Evolutionary conservation across 2,888 invertebrate genomes (phyloP), one percentile per base, ranked within the genome.

Genomic region (Cyaniris semiargus): DNA sequence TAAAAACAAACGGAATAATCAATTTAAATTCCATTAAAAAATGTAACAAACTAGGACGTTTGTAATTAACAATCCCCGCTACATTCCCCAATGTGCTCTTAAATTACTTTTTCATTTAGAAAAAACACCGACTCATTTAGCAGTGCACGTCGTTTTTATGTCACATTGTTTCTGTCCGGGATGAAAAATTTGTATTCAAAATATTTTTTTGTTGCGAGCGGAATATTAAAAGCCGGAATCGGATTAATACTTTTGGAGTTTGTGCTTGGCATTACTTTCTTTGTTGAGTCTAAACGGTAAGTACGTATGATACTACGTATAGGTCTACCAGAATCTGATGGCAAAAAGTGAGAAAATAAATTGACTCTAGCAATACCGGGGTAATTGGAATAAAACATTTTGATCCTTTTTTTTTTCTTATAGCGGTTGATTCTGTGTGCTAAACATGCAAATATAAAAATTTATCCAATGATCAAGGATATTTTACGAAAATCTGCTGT

Each of bases 101-200:
- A 72, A 72, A 72, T 72, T 72, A 44, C 72, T 48, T 38, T 72
- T 72, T 72, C 72, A 72, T 72, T 72, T 72, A 44, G 66, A 66
- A 66, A 71, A 44, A 44, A 10, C 21, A 72, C 38, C 5, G 13
- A 38, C 44, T 21, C 21, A 38, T 72, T 72, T 23, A 27, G 66
- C 66, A 66, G 66, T 66, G 66, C 27, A 72, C 44, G 72, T 21
- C 44, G 72, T 48, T 71, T 70, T 71, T 71, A 44, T 44, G 21
- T 34, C 27, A 66, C 66, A 66, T 66, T 66, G 66, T 66, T 66
- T 58, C 21, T 13, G 66, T n/a, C 66, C 66, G 27, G 27, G 27
- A 66, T 66, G 66, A 66, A 66, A 66, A 66, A 27, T 66, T 66
- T 66, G 27, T 21, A 58, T 21, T 21, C 58, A 58, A 66, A 66